Conservation (phyloP, 2,888 invertebrate genomes). For the Caenorhabditis virilis region DNA sequence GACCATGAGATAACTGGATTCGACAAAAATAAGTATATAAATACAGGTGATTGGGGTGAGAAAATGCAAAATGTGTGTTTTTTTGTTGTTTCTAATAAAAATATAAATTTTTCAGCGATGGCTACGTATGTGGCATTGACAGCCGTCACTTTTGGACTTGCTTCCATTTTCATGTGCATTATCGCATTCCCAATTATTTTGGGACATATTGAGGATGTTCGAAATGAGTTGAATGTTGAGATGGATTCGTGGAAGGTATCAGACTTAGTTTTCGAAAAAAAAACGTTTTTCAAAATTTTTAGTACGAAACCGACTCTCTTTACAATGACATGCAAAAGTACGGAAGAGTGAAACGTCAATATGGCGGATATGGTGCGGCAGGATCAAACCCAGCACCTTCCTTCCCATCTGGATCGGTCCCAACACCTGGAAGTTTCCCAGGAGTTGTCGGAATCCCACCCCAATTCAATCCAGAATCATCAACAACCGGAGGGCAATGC, state of each 20-base stretch:
- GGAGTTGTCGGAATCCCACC: slow-evolving; percentile 43
- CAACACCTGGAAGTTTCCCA: slow-evolving; percentile 28
- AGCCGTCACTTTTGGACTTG: slow-evolving; percentile 41
- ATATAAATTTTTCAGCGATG: too few relatives aligned
- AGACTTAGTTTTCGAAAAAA: too few relatives aligned
- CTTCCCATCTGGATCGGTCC: slow-evolving; percentile 15
- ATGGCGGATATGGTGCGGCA: slow-evolving; percentile 53
- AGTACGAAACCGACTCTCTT: slow-evolving; percentile 40
- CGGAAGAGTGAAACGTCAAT: slow-evolving; percentile 52
- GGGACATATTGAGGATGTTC: slow-evolving; percentile 47
- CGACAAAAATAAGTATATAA: too few relatives aligned
- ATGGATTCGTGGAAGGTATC: slow-evolving; percentile 54
- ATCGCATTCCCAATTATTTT: slow-evolving; percentile 46
- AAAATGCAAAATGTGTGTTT: too few relatives aligned
- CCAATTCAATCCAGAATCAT: slow-evolving; percentile 35
- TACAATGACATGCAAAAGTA: slow-evolving; percentile 48
- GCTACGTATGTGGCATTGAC: slow-evolving; percentile 32
- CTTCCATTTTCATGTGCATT: slow-evolving; percentile 37
- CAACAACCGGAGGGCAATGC: slow-evolving; percentile 36
- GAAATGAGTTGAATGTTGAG: slow-evolving; percentile 49
- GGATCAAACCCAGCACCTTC: slow-evolving; percentile 25
- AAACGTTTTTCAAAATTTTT: slow-evolving; percentile 1
- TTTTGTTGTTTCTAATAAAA: too few relatives aligned
- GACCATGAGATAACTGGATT: too few relatives aligned
- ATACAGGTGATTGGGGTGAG: too few relatives aligned